Evolutionary conservation across 2,888 invertebrate species (phyloP), one percentile per base, ranked within the genome.

Genomic region (Campoletis raptor): DNA sequence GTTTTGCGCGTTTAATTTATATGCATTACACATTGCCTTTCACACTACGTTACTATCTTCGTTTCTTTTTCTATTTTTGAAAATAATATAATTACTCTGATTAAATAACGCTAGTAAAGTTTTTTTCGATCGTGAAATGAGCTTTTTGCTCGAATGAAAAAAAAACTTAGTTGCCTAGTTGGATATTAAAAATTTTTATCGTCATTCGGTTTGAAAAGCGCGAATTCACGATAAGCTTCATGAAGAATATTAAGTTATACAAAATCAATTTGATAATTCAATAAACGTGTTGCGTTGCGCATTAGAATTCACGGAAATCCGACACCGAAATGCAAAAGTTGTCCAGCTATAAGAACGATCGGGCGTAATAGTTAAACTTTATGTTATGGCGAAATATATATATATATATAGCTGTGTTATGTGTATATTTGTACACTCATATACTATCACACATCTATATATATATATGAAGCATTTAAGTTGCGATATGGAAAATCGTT

Each of bases 391-490:
- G 40, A 40, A 40, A 69, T 64, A 70, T 77, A 83, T 40, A 21
- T 54, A 40, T 64, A 9, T 66, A 40, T 37, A 42, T 66, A 57
- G 21, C n/a, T 61, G 8, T 18, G 30, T 72, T 72, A 48, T 37
- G 24, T 24, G 4, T 12, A 66, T 73, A 67, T 57, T 54, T 61
- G 57, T 61, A 42, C 48, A 30, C 21, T 9, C 69, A 84, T 57
- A 37, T 52, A 30, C 69, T 70, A 12, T 45, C 64, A 69, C 78
- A 45, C 57, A 84, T 70, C 30, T n/a, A 73, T 69, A 40, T 66
- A 70, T 72, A 85, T 52, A 15, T 83, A 30, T 30, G 30, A 30
- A 86, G 83, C 66, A 81, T 81, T 81, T 48, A 74, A 83, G 66
- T 77, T 66, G 72, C 79, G 84, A 76, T 72, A 61, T 79, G 64